phyloP scores from a whole-genome alignment of 2,113 vertebrate genomes.

The Podiceps cristatus region DNA sequence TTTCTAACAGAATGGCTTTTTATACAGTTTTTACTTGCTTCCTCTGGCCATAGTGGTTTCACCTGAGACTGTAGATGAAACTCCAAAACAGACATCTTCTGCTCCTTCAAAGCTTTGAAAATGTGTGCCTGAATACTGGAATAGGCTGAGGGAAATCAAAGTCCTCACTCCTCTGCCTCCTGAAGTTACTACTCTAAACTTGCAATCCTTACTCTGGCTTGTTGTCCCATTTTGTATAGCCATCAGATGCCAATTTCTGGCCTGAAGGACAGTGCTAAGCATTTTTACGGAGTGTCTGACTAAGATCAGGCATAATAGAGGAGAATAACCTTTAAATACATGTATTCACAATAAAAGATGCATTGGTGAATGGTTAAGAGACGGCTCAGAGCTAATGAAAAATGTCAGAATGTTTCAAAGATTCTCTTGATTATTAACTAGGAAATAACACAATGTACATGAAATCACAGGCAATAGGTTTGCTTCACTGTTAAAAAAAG shows the following conservation, averaged over 20 bases:
- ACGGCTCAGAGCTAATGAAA: not conserved
- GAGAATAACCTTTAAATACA: not conserved
- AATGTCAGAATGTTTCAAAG: conserved; percentile 11
- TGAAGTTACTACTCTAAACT: not conserved
- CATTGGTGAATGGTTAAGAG: not conserved
- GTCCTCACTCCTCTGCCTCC: not conserved
- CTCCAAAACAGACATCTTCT: not conserved
- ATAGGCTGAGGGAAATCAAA: not conserved
- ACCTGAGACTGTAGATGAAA: not conserved
- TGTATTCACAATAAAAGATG: not conserved
- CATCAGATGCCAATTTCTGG: not conserved
- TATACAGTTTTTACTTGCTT: not conserved
- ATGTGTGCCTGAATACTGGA: not conserved
- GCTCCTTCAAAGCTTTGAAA: not conserved
- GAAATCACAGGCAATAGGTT: not conserved
- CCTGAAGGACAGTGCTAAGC: not conserved
- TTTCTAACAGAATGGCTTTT: not conserved
- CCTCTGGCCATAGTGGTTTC: not conserved
- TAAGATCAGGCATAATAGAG: not conserved
- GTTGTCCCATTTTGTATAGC: not conserved
- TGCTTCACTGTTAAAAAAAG: not conserved
- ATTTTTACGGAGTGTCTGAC: not conserved
- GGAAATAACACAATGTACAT: not conserved
- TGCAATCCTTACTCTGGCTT: not conserved
- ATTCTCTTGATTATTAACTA: not conserved